Evolutionary conservation across 2,888 invertebrate genomes (phyloP), one percentile per base, ranked within the genome.

Genomic region (Ditula angustiorana): DNA sequence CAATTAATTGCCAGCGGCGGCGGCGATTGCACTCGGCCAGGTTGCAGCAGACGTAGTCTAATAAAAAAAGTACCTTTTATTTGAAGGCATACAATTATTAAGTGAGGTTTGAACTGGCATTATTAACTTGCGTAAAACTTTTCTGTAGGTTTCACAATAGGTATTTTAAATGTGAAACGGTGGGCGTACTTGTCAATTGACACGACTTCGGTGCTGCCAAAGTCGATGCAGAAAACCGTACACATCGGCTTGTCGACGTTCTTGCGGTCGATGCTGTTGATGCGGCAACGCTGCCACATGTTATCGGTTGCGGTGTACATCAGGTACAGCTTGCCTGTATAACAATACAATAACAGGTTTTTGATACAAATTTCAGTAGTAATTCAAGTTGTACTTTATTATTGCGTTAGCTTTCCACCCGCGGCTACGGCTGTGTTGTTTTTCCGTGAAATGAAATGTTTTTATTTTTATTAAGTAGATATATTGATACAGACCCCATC

Each of bases 241-340:
- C 93, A 94, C 0, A 78, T 69, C 0, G 87, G 82, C 2, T 87
- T 79, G 1, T 77, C 71, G 0, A 75, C 11, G 49, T 83, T 75
- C 63, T 74, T 74, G 41, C 75, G 81, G 50, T 87, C 86, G 28
- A 89, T 75, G 66, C 75, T 79, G 23, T 85, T 77, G 0, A 96
- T 84, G 52, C 94, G 88, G 8, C 94, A 95, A 60, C 97, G 94
- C 75, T 95, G 95, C 96, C 96, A 97, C 71, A 88, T 83, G 21
- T 93, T 88, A 72, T 95, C 94, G 0, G 77, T 80, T 53, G 81
- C 78, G 76, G 94, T 94, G 76, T 90, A 92, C 1, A 94, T 94
- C 62, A 96, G 87, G 78, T 96, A 96, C 7, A 94, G 82, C 80
- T 94, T 93, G 69, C 94, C 96, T 94, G 85, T 19, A 19, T 2